Conservation (phyloP, 2,888 invertebrate species). For the Melangyna quadrimaculata region DNA sequence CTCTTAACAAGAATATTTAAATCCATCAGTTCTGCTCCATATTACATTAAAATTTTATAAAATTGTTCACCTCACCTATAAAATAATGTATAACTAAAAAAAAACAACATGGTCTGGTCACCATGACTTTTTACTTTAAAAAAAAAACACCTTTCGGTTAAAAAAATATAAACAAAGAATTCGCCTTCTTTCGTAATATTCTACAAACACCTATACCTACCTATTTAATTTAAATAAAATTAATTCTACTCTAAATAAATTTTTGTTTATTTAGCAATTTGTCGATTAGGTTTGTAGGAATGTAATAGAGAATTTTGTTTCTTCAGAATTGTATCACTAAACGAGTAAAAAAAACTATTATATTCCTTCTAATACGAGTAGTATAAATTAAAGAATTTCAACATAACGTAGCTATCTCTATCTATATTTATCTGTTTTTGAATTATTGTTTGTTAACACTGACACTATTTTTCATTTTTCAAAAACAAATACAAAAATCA, state of each 20-base stretch:
- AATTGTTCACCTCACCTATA: neutral
- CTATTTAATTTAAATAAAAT: neutral
- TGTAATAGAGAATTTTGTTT: neutral
- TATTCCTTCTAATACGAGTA: neutral
- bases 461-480: neutral
- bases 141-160: neutral
- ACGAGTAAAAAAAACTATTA: neutral
- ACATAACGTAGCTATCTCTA: neutral
- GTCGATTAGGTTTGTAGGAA: neutral
- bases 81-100: neutral
- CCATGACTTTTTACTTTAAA: neutral
- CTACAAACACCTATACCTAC: neutral
- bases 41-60: too few relatives aligned
- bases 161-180: neutral
- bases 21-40: too few relatives aligned
- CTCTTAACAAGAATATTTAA: too few relatives aligned
- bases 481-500: neutral
- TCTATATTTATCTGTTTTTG: neutral
- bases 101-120: neutral
- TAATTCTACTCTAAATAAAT: neutral
- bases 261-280: neutral
- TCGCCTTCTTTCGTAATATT: neutral
- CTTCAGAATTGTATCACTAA: neutral
- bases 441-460: constrained; percentile 1
- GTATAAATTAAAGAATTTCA: neutral